A percentile compares a stretch with the other conserved stretches of the same genome.
These are phyloP conservation scores for Odontamblyopus rebecca DNA, from an alignment of 2,797 vertebrate species.

Conservation along the genomic window DNA sequence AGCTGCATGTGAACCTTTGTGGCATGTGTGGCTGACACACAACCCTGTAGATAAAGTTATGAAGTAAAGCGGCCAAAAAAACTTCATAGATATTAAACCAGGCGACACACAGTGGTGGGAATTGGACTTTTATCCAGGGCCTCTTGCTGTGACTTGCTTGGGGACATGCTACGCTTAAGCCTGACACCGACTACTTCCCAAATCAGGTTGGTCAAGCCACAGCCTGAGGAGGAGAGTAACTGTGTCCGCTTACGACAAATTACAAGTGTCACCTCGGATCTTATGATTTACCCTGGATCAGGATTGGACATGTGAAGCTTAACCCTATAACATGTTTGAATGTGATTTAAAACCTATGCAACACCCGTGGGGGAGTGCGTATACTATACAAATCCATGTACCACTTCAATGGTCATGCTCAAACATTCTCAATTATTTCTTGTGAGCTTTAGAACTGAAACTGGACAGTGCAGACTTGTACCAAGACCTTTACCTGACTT, in stretches of 20 bases:
- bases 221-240: constrained; percentile 23
- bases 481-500: background rate
- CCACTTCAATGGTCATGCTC: background rate
- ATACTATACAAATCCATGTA: background rate
- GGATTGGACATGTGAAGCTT: constrained; percentile 37
- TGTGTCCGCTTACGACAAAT: constrained; percentile 33
- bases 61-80: constrained; percentile 1
- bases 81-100: constrained; percentile 49
- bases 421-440: background rate
- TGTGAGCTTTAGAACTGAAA: background rate
- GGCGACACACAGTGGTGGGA: constrained; percentile 22
- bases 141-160: constrained; percentile 30
- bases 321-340: constrained; percentile 2
- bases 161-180: constrained; percentile 39
- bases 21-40: constrained; percentile 66
- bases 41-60: constrained; percentile 39
- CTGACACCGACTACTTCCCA: constrained; percentile 53
- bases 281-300: constrained; percentile 12
- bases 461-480: background rate
- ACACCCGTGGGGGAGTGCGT: background rate
- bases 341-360: background rate
- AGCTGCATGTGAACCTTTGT: constrained; percentile 50
- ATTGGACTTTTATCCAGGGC: constrained; percentile 34
- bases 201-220: constrained; percentile 32
- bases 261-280: constrained; percentile 38